A percentile compares a stretch with the other conserved stretches of the same genome.
Conservation (phyloP, 2,888 invertebrate species). For the Pseudococcus jackbeardsleyi region DNA sequence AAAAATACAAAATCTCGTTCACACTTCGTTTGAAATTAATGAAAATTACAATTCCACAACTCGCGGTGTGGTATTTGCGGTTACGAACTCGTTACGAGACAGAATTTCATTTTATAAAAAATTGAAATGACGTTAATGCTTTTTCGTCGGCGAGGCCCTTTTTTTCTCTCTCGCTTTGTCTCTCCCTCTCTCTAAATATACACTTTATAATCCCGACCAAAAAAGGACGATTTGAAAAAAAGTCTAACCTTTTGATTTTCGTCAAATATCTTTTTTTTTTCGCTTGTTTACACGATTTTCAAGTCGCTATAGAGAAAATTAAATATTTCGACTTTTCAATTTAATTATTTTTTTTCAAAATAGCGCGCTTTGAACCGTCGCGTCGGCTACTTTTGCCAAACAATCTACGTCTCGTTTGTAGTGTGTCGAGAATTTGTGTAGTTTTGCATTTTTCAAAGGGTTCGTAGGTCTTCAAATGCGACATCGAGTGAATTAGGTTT, state of each 20-base stretch:
- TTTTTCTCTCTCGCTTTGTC: neutral
- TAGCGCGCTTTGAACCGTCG: neutral
- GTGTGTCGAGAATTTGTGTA: no score
- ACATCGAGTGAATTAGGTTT: no score
- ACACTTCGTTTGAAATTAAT: conserved; percentile 50
- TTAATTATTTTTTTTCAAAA: neutral
- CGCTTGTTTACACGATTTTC: neutral
- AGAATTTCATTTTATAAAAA: conserved; percentile 34
- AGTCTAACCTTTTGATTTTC: conserved; percentile 13
- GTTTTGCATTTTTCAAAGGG: no score
- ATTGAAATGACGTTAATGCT: conserved; percentile 23
- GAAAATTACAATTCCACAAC: conserved; percentile 22
- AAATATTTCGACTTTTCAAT: neutral
- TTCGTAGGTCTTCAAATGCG: no score
- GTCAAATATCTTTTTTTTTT: neutral
- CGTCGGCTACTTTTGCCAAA: neutral
- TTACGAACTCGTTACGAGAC: conserved; percentile 33
- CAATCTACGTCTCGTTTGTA: no score
- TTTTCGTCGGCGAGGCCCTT: conserved; percentile 3
- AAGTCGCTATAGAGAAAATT: neutral
- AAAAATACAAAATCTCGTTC: conserved; percentile 40
- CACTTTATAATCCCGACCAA: neutral
- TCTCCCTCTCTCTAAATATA: neutral
- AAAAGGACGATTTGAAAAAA: neutral
- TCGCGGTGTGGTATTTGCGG: conserved; percentile 25